Percentiles rank a stretch among this genome's conserved stretches.
Evolutionary conservation across 2,888 invertebrate species (phyloP).

Genomic region (Acleris holmiana): DNA sequence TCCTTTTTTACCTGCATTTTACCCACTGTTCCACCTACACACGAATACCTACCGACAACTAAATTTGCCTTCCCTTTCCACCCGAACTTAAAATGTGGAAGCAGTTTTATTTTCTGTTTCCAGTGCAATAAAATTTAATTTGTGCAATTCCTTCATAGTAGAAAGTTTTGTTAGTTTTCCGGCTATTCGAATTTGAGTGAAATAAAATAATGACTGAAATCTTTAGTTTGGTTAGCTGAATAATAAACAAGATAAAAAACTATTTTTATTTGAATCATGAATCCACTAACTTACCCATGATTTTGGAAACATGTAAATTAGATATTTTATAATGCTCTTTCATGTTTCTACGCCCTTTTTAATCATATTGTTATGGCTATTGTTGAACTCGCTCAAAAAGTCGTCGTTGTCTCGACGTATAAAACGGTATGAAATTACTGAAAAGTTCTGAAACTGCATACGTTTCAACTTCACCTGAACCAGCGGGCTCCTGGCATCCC

Average conservation of each 20-base stretch:
- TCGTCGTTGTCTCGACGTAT: constrained; percentile 21
- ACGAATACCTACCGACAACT: constrained; percentile 36
- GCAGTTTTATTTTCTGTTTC: constrained; percentile 41
- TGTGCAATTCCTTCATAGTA: constrained; percentile 25
- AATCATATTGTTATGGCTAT: no score
- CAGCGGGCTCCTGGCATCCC: constrained; percentile 54
- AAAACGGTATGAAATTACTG: constrained; percentile 45
- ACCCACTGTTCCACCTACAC: constrained; percentile 32
- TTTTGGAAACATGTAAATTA: no score
- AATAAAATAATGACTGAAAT: neutral
- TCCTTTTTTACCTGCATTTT: constrained; percentile 34
- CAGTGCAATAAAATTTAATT: constrained; percentile 29
- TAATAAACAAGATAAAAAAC: no score
- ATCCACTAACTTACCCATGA: no score
- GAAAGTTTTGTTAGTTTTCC: constrained; percentile 18
- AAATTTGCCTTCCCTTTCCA: constrained; percentile 44
- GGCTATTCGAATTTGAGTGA: constrained; percentile 10
- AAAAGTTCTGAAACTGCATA: constrained; percentile 61
- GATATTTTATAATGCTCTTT: no score
- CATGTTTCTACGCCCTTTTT: no score
- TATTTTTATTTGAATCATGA: no score
- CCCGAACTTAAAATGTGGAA: constrained; percentile 45
- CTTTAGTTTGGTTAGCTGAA: no score
- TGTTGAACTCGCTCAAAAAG: constrained; percentile 18
- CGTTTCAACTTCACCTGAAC: constrained; percentile 58